A percentile compares a stretch with the other conserved stretches of the same genome.
Evolutionary conservation across 2,113 vertebrate species (phyloP).

Genomic region (Diadophis punctatus): DNA sequence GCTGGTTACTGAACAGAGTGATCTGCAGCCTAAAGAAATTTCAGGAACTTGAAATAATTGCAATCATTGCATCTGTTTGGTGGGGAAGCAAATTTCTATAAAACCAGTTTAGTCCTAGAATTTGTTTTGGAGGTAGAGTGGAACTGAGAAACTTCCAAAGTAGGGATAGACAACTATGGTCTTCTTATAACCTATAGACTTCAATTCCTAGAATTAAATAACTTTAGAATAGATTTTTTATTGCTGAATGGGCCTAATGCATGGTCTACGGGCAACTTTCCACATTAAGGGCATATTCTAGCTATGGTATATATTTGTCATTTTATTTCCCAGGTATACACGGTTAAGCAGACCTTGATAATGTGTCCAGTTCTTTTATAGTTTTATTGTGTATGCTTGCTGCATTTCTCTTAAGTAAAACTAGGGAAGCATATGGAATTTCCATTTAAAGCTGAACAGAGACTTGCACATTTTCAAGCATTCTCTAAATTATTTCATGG

Average conservation of each 20-base stretch:
- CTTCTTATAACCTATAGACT: not conserved
- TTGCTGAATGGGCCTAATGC: not conserved
- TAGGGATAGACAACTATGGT: not conserved
- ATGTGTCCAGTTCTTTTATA: not conserved
- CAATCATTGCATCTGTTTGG: not conserved
- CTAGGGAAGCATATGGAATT: not conserved
- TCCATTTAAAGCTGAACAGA: not conserved
- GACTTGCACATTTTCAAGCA: not conserved
- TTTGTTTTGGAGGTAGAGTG: not conserved
- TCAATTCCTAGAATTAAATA: not conserved
- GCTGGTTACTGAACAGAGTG: not conserved
- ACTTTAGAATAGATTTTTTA: not conserved
- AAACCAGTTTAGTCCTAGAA: not conserved
- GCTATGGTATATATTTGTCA: not conserved
- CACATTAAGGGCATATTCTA: not conserved
- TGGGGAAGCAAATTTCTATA: not conserved
- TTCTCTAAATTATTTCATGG: not conserved
- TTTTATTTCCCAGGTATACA: slow-evolving; percentile 9
- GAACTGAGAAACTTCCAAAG: not conserved
- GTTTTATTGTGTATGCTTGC: not conserved
- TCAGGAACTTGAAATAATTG: not conserved
- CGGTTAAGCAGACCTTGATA: not conserved
- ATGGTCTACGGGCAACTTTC: not conserved
- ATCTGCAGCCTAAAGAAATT: not conserved
- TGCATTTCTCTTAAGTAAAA: not conserved